Conservation (phyloP, 2,797 vertebrate genomes). For the Eulemur coronatus region DNA sequence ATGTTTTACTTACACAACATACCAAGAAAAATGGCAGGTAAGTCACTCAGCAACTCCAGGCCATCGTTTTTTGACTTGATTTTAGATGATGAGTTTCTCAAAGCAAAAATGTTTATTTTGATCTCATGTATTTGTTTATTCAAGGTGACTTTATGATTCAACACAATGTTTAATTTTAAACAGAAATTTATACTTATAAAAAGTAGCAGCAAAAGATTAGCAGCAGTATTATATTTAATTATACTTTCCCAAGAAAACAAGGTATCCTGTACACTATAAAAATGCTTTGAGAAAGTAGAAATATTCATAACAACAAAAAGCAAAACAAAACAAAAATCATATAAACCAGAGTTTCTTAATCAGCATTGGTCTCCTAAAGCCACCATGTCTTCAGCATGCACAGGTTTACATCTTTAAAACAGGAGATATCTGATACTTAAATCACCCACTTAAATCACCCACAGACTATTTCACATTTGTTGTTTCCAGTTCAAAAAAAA, state of each 20-base stretch:
- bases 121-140: neutral
- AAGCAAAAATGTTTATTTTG: neutral
- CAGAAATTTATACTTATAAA: neutral
- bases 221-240: neutral
- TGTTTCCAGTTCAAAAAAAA: neutral
- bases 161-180: neutral
- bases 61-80: neutral
- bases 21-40: neutral
- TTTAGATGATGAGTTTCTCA: neutral
- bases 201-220: neutral
- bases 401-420: neutral
- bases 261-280: neutral
- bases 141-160: neutral
- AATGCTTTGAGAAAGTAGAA: neutral
- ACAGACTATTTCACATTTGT: neutral
- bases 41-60: neutral
- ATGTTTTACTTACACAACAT: neutral
- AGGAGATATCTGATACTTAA: neutral
- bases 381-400: neutral
- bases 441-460: rapidly evolving
- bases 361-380: neutral
- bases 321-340: neutral
- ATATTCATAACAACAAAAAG: neutral
- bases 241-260: neutral
- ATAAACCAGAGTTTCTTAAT: neutral